phyloP scores from a whole-genome alignment of 2,888 invertebrate genomes.

The Blastobasis lacticolella region DNA sequence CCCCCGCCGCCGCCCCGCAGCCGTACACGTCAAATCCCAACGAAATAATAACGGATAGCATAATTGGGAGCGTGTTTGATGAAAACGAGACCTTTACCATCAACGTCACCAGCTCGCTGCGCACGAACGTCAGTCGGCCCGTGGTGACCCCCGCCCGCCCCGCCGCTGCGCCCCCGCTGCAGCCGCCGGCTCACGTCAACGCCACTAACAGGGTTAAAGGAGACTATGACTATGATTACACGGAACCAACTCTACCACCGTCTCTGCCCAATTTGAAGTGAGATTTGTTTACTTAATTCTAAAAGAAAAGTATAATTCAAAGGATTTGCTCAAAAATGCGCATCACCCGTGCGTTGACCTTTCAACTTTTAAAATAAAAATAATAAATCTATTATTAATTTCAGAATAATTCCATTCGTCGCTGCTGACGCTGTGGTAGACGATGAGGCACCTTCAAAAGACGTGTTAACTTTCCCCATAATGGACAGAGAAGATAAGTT shows the following conservation, averaged over 20 bases:
- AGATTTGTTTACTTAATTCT: conserved; percentile 20
- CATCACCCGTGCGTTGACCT: too few relatives aligned
- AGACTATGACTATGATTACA: conserved; percentile 81
- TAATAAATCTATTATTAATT: conserved; percentile 22
- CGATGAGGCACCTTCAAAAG: conserved; percentile 56
- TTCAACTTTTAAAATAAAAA: too few relatives aligned
- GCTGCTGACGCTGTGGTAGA: conserved; percentile 87
- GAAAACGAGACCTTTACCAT: conserved; percentile 72
- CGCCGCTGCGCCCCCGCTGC: conserved; percentile 30
- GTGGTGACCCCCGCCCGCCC: conserved; percentile 22
- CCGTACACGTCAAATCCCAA: conserved; percentile 41
- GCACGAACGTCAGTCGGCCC: conserved; percentile 50
- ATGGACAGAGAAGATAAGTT: conserved; percentile 57
- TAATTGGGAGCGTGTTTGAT: conserved; percentile 41
- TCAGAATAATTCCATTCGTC: conserved; percentile 89
- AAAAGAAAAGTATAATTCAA: not conserved
- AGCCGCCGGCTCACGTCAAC: conserved; percentile 57
- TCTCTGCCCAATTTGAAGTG: conserved; percentile 86
- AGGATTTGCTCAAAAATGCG: too few relatives aligned
- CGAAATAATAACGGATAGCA: conserved; percentile 60
- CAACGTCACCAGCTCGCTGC: conserved; percentile 71
- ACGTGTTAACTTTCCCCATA: conserved; percentile 40
- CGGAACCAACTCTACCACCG: conserved; percentile 83
- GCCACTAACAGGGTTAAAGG: conserved; percentile 72
- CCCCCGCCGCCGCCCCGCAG: conserved; percentile 35